These are phyloP conservation scores for Oligia fasciuncula DNA, from an alignment of 2,888 invertebrate genomes.

Conservation along the genomic window DNA sequence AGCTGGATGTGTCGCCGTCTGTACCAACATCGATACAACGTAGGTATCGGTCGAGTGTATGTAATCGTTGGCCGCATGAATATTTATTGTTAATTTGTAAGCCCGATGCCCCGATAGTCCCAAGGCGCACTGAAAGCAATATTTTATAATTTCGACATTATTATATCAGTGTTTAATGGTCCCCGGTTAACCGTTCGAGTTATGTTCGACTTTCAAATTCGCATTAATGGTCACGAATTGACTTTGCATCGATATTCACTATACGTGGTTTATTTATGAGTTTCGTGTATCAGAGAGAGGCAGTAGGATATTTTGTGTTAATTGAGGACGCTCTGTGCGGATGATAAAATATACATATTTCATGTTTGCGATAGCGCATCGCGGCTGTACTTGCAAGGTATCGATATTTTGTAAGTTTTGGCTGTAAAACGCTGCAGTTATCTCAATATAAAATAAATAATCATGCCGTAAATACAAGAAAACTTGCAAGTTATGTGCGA, in stretches of 20 bases:
- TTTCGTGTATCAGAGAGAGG: constrained; percentile 71
- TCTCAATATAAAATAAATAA: constrained; percentile 11
- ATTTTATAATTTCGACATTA: constrained; percentile 83
- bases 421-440: not conserved
- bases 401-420: not conserved
- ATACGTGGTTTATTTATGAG: constrained; percentile 73
- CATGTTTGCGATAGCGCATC: constrained; percentile 26
- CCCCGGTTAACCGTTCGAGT: constrained; percentile 76
- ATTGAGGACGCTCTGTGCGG: constrained; percentile 42
- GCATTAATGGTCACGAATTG: constrained; percentile 77
- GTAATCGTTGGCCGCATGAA: constrained; percentile 82
- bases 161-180: constrained; percentile 81
- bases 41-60: constrained; percentile 69
- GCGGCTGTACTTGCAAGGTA: not conserved
- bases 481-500: constrained; percentile 28
- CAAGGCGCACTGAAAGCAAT: constrained; percentile 81
- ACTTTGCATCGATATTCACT: constrained; percentile 72
- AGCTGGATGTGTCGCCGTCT: not conserved
- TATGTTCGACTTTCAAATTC: constrained; percentile 76
- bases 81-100: constrained; percentile 89
- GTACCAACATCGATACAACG: constrained; percentile 39
- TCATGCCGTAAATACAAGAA: constrained; percentile 1
- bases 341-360: constrained; percentile 15
- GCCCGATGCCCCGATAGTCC: constrained; percentile 81
- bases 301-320: constrained; percentile 61